These are phyloP conservation scores for Caradrina clavipalpis DNA, from an alignment of 2,888 invertebrate genomes.

Conservation along the genomic window DNA sequence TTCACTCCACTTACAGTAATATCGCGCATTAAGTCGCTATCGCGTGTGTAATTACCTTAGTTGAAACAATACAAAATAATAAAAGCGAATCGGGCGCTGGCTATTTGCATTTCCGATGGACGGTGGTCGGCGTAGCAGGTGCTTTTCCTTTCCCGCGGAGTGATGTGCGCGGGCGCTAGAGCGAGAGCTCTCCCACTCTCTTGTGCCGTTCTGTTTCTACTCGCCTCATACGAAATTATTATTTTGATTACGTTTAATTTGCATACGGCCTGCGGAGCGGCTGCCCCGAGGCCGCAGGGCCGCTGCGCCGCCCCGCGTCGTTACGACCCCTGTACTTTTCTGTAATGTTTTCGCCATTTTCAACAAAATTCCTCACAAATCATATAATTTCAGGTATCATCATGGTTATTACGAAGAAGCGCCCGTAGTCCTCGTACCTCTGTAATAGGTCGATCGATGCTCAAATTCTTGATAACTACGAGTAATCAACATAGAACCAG, in stretches of 20 bases:
- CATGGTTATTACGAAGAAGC: slow-evolving; percentile 90
- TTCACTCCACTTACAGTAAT: slow-evolving; percentile 85
- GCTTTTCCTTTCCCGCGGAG: slow-evolving; percentile 76
- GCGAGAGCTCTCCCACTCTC: slow-evolving; percentile 72
- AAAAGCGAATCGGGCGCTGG: slow-evolving; percentile 83
- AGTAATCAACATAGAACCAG: slow-evolving; percentile 89
- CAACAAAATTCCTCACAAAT: slow-evolving; percentile 91
- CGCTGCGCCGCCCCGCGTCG: slow-evolving; percentile 79
- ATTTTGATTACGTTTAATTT: slow-evolving; percentile 91
- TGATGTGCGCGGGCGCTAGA: slow-evolving; percentile 70
- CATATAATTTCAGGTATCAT: slow-evolving; percentile 90
- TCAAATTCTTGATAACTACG: slow-evolving; percentile 90
- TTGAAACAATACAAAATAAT: slow-evolving; percentile 86
- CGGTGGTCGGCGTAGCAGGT: slow-evolving; percentile 68
- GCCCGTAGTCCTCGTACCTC: slow-evolving; percentile 84
- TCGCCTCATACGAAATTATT: slow-evolving; percentile 85
- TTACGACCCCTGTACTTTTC: slow-evolving; percentile 90
- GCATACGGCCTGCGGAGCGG: slow-evolving; percentile 85
- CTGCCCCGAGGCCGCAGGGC: slow-evolving; percentile 81
- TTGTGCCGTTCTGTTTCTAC: slow-evolving; percentile 73
- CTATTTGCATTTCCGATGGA: slow-evolving; percentile 85
- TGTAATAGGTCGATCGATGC: slow-evolving; percentile 86
- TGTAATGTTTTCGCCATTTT: slow-evolving; percentile 91
- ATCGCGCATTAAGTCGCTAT: slow-evolving; percentile 85
- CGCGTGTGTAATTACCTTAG: slow-evolving; percentile 83